Percentiles rank a stretch among this genome's conserved stretches.
phyloP scores from a whole-genome alignment of 2,888 invertebrate species.

The Pammene fasciana region DNA sequence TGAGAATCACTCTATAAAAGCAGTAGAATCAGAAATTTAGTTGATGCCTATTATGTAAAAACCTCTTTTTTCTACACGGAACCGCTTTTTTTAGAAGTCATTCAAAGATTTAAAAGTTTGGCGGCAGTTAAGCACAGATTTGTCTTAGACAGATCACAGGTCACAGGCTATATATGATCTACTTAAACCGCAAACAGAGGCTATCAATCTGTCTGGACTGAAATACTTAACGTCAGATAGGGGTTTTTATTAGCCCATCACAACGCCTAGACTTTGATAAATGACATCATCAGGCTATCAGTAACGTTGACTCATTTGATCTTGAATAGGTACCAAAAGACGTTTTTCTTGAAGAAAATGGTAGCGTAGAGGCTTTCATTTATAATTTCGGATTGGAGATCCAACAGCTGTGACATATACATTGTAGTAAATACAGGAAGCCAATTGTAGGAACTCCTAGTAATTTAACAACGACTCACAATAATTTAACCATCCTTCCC shows the following conservation, averaged over 20 bases:
- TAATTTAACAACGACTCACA: no score
- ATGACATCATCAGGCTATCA: constrained; percentile 5
- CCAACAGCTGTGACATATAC: background rate
- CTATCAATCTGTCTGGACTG: constrained; percentile 5
- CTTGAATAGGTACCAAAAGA: constrained; percentile 2
- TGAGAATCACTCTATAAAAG: no score
- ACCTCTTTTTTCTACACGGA: no score
- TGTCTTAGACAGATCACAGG: background rate
- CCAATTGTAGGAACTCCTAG: no score
- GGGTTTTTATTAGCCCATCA: background rate
- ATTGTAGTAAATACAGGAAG: no score
- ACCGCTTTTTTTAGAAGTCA: no score
- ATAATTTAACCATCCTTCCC: no score
- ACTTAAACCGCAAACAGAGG: background rate
- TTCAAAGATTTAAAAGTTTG: no score
- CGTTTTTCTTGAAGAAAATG: background rate
- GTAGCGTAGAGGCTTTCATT: background rate
- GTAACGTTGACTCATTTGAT: constrained; percentile 15
- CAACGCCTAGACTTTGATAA: constrained; percentile 3
- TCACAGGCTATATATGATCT: background rate
- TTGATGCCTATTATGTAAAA: no score
- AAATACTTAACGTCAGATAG: background rate
- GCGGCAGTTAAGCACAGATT: no score
- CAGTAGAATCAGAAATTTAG: no score
- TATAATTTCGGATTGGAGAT: background rate